Evolutionary conservation across 1,140 invertebrate species (phyloP), one percentile per base, ranked within the genome.

Genomic region (Drosophila novamexicana): DNA sequence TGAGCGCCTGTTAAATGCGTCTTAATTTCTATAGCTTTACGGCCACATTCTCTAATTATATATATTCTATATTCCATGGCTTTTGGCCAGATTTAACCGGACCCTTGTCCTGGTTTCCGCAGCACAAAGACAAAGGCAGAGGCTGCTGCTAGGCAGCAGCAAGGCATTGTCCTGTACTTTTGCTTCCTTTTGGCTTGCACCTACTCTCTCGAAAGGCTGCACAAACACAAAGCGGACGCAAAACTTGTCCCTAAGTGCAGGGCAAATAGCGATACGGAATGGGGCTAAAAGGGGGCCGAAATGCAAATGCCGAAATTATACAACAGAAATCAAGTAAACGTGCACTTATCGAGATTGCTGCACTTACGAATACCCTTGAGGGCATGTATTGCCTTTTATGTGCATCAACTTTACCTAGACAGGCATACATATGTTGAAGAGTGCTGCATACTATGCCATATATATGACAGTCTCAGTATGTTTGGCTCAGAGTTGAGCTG

Each of bases 261-360:
- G 53, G 52, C 58, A 77, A 77, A 74, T 62, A 73, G 63, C 9
- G 39, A 9, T 36, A 34, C 34, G 54, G 40, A 58, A 72, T n/a
- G 47, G 32, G 52, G 32, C 18, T 29, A 29, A 61, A 54, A 34
- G 29, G 7, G 10, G 49, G 40, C 39, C 49, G 39, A 75, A 86
- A 81, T 86, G 70, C 61, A 86, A 86, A 86, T 82, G 74, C 32
- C 65, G 14, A 62, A 86, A 75, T 84, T 81, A 67, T 68, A 70
- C 82, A 69, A 53, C 32, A 39, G 18, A 66, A 52, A 58, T 52
- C 63, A 61, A 69, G 32, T 52, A 42, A 22, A 12, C 39, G 39
- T 2, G 8, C 22, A 3, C 32, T 52, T 36, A 36, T 53, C 16
- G n/a, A 57, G 16, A 57, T 22, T 57, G 18, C 45, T 16, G 7